Conservation (phyloP, 2,888 invertebrate species). For the Auanema freiburgensis region DNA sequence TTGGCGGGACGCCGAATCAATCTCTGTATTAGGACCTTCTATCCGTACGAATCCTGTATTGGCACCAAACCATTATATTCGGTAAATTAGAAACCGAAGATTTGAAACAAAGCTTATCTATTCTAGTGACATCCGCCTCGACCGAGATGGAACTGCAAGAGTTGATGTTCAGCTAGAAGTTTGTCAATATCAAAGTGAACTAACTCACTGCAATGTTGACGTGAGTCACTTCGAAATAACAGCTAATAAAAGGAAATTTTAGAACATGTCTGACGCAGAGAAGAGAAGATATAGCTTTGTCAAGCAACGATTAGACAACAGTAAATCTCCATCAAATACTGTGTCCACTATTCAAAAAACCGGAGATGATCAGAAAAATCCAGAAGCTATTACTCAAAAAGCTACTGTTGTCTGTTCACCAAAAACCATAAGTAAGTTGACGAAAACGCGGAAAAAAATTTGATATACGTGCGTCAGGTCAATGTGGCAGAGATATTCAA, state of each 20-base stretch:
- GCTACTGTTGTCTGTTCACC: not conserved
- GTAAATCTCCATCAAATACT: no score
- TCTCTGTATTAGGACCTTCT: constrained; percentile 48
- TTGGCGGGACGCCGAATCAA: constrained; percentile 49
- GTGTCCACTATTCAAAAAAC: no score
- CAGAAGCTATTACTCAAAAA: no score
- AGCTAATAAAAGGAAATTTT: constrained; percentile 6
- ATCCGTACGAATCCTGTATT: constrained; percentile 50
- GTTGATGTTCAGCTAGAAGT: constrained; percentile 46
- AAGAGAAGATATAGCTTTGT: constrained; percentile 27
- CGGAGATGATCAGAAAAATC: no score
- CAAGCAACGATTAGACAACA: not conserved
- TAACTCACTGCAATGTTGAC: constrained; percentile 44
- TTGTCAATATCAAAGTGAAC: constrained; percentile 46
- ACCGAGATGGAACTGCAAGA: constrained; percentile 43
- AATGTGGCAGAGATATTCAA: constrained; percentile 23
- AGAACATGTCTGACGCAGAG: constrained; percentile 46
- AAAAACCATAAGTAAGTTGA: constrained; percentile 6
- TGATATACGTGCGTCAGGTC: constrained; percentile 7
- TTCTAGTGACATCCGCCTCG: constrained; percentile 42
- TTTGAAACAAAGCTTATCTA: not conserved
- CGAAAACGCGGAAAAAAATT: not conserved
- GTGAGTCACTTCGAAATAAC: no score
- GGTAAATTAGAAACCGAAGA: constrained; percentile 20
- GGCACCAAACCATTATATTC: constrained; percentile 50